Evolutionary conservation across 2,888 invertebrate species (phyloP).

Genomic region (Therioaphis trifolii): DNA sequence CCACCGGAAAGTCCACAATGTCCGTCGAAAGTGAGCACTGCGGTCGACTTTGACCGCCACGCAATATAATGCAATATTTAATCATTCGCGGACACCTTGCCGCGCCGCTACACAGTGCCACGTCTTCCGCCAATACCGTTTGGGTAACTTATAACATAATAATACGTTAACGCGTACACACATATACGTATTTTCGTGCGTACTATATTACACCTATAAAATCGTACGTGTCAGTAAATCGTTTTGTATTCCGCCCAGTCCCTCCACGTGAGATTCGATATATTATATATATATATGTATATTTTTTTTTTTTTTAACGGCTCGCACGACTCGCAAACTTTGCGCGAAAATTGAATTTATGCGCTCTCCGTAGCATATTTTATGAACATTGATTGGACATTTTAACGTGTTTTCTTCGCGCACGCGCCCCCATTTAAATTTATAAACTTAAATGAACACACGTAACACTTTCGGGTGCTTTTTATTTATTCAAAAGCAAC

Average conservation of each 20-base stretch:
- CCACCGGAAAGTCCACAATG: no score
- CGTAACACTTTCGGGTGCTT: conserved; percentile 25
- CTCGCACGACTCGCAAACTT: not conserved
- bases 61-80: no score
- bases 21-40: no score
- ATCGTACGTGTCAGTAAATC: conserved; percentile 21
- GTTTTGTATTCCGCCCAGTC: no score
- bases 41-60: no score
- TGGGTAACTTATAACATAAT: no score
- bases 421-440: conserved; percentile 15
- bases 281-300: no score
- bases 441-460: conserved; percentile 41
- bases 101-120: no score
- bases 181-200: no score
- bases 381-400: conserved; percentile 31
- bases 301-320: conserved; percentile 17
- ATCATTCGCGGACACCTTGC: no score
- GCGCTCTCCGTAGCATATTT: not conserved
- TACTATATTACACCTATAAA: not conserved
- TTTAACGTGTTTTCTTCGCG: not conserved
- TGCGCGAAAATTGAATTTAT: conserved; percentile 33
- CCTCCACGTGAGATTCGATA: not conserved
- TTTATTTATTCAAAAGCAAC: conserved; percentile 23
- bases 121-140: no score
- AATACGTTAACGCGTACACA: no score